Evolutionary conservation across 1,140 invertebrate species (phyloP), one percentile per base, ranked within the genome.

Genomic region (Brachionus angularis): DNA sequence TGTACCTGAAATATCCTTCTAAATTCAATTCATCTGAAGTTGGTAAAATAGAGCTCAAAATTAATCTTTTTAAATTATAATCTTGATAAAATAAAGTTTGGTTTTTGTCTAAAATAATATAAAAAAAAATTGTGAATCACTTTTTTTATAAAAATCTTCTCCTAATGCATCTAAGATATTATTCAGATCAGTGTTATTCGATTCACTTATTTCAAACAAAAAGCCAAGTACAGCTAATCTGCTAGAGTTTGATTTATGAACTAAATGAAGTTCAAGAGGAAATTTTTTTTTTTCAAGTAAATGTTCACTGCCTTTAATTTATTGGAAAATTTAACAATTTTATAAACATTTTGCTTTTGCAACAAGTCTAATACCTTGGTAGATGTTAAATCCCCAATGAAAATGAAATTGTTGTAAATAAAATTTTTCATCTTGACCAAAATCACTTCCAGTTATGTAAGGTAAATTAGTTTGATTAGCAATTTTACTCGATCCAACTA

Each of bases 1-100:
- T 84, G 79, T 94, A 95, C 1, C 87, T 76, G 75, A 88, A 89
- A 72, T 80, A 81, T 14, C 44, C 39, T 0, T 42, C 42, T 16
- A 64, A 18, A 23, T 42, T 42, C 7, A 14, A 14, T n/a, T 1
- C 21, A 0, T 53, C 31, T 3, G 5, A n/a, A n/a, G 25, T 42
- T 29, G 44, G 34, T 21, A 53, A 5, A 21, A 64, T 23, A 7
- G 58, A 64, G 23, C 42, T 47, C 25, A 64, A 29, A 21, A 14
- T 29, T 7, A 42, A 64, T 44, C 23, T 8, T 5, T 1, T n/a
- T 12, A 27, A 18, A 14, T 21, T 23, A 42, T 29, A 64, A 5
- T 18, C 58, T 44, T 2, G 21, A 25, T 44, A 29, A 1, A 31
- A 44, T n/a, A 1, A 39, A 39, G 7, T 18, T 25, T 29, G 16